These are phyloP conservation scores for Lagopus leucura DNA, from an alignment of 2,113 vertebrate species.

Conservation along the genomic window DNA sequence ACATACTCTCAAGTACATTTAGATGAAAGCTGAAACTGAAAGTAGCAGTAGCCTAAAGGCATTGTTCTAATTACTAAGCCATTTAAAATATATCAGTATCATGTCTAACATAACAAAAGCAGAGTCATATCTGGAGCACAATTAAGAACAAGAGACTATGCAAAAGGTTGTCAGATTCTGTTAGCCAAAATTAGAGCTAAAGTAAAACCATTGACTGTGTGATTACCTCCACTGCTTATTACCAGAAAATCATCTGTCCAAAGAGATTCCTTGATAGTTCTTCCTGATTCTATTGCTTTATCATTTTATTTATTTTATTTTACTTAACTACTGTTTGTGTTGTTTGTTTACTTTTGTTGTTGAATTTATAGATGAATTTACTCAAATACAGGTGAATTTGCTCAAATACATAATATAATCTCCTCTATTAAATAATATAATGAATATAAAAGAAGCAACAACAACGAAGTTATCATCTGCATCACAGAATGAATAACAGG, in stretches of 20 bases:
- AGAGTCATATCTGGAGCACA: constrained; percentile 14
- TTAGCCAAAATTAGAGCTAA: constrained; percentile 47
- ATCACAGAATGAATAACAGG: background rate
- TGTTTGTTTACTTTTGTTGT: background rate
- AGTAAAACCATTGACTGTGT: background rate
- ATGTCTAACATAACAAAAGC: constrained; percentile 57
- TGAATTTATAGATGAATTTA: background rate
- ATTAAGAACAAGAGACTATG: constrained; percentile 40
- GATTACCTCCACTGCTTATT: background rate
- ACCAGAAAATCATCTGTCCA: background rate
- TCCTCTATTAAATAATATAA: background rate
- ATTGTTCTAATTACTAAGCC: constrained; percentile 51
- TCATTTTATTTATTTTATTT: background rate
- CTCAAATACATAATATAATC: background rate
- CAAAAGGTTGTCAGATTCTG: constrained; percentile 54
- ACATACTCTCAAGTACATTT: background rate
- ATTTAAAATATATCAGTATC: constrained; percentile 63
- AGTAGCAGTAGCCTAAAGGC: constrained; percentile 35
- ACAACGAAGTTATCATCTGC: background rate
- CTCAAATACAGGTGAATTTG: background rate
- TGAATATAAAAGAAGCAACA: background rate
- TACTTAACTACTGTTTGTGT: background rate
- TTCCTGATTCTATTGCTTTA: background rate
- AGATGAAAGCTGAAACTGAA: constrained; percentile 36
- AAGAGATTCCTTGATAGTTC: background rate